phyloP scores from a whole-genome alignment of 2,888 invertebrate genomes.

The Ennomos quercinarius region DNA sequence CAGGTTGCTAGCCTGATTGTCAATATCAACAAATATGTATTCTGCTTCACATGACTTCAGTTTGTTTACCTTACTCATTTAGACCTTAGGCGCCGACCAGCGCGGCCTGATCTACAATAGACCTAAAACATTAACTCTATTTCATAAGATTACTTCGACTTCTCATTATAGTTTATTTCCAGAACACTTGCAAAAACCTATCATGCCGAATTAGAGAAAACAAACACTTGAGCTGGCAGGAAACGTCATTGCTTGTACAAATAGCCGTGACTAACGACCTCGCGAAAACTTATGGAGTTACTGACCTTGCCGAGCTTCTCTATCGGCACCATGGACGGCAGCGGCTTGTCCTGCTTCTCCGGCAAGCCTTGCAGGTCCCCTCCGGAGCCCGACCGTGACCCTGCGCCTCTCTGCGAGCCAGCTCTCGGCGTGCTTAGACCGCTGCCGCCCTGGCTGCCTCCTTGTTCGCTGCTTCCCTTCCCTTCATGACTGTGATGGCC shows the following conservation, averaged over 20 bases:
- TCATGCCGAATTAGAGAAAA: conserved; percentile 45
- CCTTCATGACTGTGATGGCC: conserved; percentile 71
- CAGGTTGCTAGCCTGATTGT: background rate
- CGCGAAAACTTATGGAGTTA: conserved; percentile 19
- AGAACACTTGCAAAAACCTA: conserved; percentile 25
- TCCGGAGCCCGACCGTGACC: conserved; percentile 87
- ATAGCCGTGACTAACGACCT: conserved; percentile 41
- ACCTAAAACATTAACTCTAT: background rate
- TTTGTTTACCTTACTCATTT: conserved; percentile 13
- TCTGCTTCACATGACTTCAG: conserved; percentile 18
- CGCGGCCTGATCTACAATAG: background rate
- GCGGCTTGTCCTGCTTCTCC: conserved; percentile 77
- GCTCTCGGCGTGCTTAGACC: conserved; percentile 68
- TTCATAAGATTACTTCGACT: background rate
- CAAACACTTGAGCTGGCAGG: conserved; percentile 40
- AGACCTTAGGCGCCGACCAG: background rate
- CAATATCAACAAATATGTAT: conserved; percentile 9
- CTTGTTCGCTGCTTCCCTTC: conserved; percentile 54
- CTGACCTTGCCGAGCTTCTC: conserved; percentile 91
- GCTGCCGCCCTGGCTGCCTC: conserved; percentile 59
- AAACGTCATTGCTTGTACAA: conserved; percentile 53
- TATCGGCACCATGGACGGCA: conserved; percentile 88
- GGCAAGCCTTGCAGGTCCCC: conserved; percentile 87
- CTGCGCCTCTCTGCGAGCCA: conserved; percentile 75
- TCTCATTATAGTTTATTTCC: background rate